Base-by-base conservation (phyloP, 2,113 vertebrate genomes). In the Narcine bancroftii region DNA sequence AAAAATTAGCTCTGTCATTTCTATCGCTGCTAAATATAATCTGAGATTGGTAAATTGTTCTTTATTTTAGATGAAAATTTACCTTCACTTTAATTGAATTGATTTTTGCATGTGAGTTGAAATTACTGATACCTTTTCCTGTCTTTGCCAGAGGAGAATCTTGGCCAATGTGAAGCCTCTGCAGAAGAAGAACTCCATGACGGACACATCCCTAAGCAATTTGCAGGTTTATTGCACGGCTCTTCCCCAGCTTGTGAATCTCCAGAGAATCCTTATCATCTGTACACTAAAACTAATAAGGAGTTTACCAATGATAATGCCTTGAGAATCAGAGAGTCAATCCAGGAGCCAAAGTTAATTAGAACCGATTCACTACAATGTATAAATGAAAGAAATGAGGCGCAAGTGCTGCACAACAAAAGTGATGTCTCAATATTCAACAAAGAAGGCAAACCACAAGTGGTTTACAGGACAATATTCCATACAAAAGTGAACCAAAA, bases 141-240 rank as follows among this genome's bases (percentile, higher is more conserved):
- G 73, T 65, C 60, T 69, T 93, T 39, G 92, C 94, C 96, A 95
- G 91, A 95, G 96, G 96, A 95, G 93, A 93, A 69, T 53, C 36
- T 92, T 92, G 94, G 94, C 93, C 94, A 94, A 77, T 93, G 93
- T 83, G 95, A 96, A 92, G 89, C 93, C 42, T 94, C 94, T 24
- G 93, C 94, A 33, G 94, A 96, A 92, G 96, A 94, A 66, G 96
- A 98, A 2, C 96, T 95, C 93, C 96, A 97, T 36, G 97, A 97
- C 93, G 97, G 97, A 93, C 96, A 96, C 93, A 95, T 98, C 0
- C 96, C 97, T 1, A 97, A 97, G 92, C 97, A 98, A 94, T 99
- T 99, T 93, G 98, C 97, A 42, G 98, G 98, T 93, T 97, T 99
- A 13, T 97, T 99, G 72, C 98, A 99, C 94, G 98, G 98, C 77